Percentiles rank a stretch among this genome's conserved stretches.
Evolutionary conservation across 2,888 invertebrate species (phyloP).

Genomic region (Agrochola litura): DNA sequence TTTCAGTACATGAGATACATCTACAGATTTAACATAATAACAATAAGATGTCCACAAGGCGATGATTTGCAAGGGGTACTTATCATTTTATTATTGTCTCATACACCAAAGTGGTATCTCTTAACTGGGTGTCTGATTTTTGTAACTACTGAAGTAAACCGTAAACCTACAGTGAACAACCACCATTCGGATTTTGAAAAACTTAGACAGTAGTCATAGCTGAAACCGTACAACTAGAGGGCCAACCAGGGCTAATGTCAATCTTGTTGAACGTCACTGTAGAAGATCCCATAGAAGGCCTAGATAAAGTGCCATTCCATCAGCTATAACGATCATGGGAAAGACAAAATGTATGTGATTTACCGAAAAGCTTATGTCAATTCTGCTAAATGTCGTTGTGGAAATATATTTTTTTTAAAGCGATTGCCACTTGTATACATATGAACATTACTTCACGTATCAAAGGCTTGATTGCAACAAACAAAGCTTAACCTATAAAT

Average conservation of each 20-base stretch:
- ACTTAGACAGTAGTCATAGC: not conserved
- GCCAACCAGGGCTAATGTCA: not conserved
- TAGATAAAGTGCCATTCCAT: too few species aligned
- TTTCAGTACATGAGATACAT: slow-evolving; percentile 87
- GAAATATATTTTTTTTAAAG: not conserved
- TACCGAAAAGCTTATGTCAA: not conserved
- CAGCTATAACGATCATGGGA: too few species aligned
- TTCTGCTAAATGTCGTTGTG: not conserved
- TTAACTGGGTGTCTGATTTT: not conserved
- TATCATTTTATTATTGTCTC: not conserved
- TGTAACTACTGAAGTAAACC: not conserved
- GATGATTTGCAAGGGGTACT: slow-evolving; percentile 77
- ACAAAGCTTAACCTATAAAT: not conserved
- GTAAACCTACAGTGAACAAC: not conserved
- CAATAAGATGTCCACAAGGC: slow-evolving; percentile 81
- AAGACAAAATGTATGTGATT: too few species aligned
- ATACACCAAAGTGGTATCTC: not conserved
- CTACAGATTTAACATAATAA: slow-evolving; percentile 78
- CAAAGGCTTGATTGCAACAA: not conserved
- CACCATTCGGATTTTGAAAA: not conserved
- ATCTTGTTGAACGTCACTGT: not conserved
- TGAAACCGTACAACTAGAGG: not conserved
- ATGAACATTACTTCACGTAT: not conserved
- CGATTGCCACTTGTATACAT: not conserved
- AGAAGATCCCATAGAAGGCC: not conserved